Base-by-base conservation (phyloP, 2,113 vertebrate genomes). In the Alectura lathami region DNA sequence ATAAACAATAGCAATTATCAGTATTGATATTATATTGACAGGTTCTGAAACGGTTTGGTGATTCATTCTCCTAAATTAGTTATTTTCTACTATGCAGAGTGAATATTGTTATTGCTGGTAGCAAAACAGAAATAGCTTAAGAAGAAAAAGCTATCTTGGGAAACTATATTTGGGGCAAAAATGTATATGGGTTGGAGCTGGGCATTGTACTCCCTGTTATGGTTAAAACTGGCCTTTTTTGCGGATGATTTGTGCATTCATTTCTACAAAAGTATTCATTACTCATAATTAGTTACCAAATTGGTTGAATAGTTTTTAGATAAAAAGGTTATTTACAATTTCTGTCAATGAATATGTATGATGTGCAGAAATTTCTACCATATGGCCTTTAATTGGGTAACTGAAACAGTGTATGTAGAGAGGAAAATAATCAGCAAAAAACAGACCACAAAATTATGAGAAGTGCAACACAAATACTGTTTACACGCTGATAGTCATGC, bases 21-120 rank as follows among this genome's bases (percentile, higher is more conserved):
- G 48, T 93, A 95, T 94, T 93, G 93, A 95, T 93, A 83, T 36
- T 42, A 40, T 85, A 97, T 91, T 94, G 95, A 91, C 84, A 80
- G 86, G 38, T 70, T 89, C 45, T 50, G 93, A 91, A 97, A 74
- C 0, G 0, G 11, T 69, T 88, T 85, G 67, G 75, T 88, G 78
- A 94, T 88, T 96, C 91, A 83, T 76, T 91, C 84, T 83, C 63
- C 72, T 74, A 87, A 91, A 94, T 91, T 69, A 91, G 66, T 62
- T 91, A 17, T 80, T 91, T 76, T 51, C 67, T 85, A n/a, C 67
- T 85, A 13, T 57, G 47, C 50, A 16, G 59, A 79, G 43, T 93
- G 80, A 91, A 74, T 66, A 62, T 4, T 69, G 74, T 45, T 63
- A 11, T 43, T 91, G 32, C 59, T 86, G 72, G 80, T 63, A 74